These are phyloP conservation scores for Muschampia plurimacula DNA, from an alignment of 2,888 invertebrate genomes.

Conservation along the genomic window DNA sequence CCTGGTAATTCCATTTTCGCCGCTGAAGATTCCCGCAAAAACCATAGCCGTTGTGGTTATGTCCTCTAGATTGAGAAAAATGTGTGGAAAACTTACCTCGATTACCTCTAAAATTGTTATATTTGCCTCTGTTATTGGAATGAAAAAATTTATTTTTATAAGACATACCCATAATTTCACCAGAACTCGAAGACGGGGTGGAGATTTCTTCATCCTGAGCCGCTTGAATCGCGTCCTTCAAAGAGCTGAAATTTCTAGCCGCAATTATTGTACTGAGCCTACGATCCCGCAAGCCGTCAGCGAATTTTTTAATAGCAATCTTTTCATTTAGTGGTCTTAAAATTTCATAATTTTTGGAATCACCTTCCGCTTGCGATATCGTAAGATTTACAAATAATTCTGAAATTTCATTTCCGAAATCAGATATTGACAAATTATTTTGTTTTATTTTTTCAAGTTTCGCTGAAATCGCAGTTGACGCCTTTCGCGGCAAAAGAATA, in stretches of 20 bases:
- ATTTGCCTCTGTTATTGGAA: background rate
- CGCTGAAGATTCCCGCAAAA: background rate
- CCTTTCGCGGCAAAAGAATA: slow-evolving; percentile 24
- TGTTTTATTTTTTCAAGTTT: slow-evolving; percentile 5
- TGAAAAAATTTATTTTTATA: background rate
- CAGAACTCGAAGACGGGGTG: background rate
- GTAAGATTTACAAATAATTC: too few relatives aligned
- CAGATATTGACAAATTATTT: background rate
- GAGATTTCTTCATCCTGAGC: slow-evolving; percentile 7
- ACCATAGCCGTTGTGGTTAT: background rate
- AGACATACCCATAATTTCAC: slow-evolving; percentile 1
- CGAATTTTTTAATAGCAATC: slow-evolving; percentile 17
- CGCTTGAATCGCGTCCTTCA: slow-evolving; percentile 20
- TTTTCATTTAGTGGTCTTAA: slow-evolving; percentile 36
- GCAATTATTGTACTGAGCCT: slow-evolving; percentile 5
- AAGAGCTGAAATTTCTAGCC: slow-evolving; percentile 5
- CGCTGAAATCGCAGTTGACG: slow-evolving; percentile 28
- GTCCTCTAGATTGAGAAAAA: background rate
- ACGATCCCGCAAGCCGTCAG: slow-evolving; percentile 30
- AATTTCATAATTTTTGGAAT: too few relatives aligned
- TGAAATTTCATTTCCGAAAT: slow-evolving; percentile 3
- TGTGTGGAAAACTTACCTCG: background rate
- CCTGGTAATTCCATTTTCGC: slow-evolving; percentile 1
- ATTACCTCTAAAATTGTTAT: background rate
- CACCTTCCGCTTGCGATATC: too few relatives aligned